Percentiles rank a stretch among this genome's conserved stretches.
Conservation (phyloP, 2,113 vertebrate species). For the Sapajus apella region DNA sequence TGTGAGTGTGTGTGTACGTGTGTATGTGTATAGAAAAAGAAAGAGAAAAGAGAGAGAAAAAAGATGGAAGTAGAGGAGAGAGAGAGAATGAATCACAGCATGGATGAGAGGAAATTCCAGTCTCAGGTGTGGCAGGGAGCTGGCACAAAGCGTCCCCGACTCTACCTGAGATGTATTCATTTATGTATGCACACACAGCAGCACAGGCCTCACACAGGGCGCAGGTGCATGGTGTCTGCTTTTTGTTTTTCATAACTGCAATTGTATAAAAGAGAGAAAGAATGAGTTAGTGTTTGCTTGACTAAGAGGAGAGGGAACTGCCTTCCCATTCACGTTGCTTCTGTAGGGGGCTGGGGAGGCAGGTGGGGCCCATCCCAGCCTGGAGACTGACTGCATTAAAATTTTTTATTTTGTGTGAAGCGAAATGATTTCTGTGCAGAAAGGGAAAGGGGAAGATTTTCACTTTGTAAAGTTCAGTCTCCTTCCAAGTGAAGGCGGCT, state of each 20-base stretch:
- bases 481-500: background rate
- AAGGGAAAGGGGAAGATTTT: background rate
- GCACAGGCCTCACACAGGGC: fast-evolving
- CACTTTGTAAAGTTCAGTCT: conserved; percentile 42
- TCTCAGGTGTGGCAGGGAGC: too few species aligned
- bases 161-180: fast-evolving
- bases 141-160: fast-evolving
- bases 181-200: background rate
- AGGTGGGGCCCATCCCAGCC: too few species aligned
- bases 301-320: background rate
- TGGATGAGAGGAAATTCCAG: fast-evolving
- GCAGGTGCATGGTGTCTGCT: background rate
- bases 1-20: background rate
- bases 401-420: background rate
- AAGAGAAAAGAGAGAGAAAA: background rate
- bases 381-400: background rate
- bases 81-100: background rate
- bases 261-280: background rate
- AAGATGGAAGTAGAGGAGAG: background rate
- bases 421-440: background rate
- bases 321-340: fast-evolving
- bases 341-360: background rate
- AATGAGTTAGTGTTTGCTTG: too few species aligned
- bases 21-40: background rate
- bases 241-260: background rate